Evolutionary conservation across 2,113 vertebrate species (phyloP).

Genomic region (Acrocephalus kingi): DNA sequence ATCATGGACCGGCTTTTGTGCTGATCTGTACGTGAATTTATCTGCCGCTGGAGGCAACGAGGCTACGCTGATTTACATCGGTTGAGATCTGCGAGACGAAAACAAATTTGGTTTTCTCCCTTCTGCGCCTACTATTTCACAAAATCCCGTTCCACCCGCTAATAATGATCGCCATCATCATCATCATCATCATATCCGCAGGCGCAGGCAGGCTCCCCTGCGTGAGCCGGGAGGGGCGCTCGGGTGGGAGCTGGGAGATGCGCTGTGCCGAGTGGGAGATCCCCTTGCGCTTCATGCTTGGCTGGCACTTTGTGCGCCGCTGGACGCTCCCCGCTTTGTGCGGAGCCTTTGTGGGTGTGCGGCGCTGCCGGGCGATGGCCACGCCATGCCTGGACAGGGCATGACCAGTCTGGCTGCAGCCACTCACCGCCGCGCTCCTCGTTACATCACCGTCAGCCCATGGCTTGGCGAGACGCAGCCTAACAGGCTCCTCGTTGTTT

Average conservation of each 20-base stretch:
- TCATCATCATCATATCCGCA: background rate
- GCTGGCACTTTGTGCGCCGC: conserved; percentile 73
- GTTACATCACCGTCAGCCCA: conserved; percentile 80
- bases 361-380: conserved; percentile 67
- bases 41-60: background rate
- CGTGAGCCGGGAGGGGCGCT: background rate
- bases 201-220: background rate
- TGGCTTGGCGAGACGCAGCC: conserved; percentile 46
- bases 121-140: background rate
- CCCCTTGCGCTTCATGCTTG: conserved; percentile 78
- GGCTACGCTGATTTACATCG: background rate
- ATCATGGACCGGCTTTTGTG: background rate
- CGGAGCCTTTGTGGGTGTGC: conserved; percentile 61
- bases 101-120: background rate
- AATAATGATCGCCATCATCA: background rate
- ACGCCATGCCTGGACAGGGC: conserved; percentile 73
- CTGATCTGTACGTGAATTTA: background rate
- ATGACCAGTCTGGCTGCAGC: conserved; percentile 79
- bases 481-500: conserved; percentile 68
- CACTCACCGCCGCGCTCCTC: conserved; percentile 69
- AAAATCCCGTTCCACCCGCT: background rate
- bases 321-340: conserved; percentile 67
- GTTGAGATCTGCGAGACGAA: background rate
- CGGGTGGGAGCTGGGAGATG: background rate
- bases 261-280: conserved; percentile 6